Evolutionary conservation across 1,140 invertebrate genomes (phyloP).

Genomic region (Rhagoletis pomonella): DNA sequence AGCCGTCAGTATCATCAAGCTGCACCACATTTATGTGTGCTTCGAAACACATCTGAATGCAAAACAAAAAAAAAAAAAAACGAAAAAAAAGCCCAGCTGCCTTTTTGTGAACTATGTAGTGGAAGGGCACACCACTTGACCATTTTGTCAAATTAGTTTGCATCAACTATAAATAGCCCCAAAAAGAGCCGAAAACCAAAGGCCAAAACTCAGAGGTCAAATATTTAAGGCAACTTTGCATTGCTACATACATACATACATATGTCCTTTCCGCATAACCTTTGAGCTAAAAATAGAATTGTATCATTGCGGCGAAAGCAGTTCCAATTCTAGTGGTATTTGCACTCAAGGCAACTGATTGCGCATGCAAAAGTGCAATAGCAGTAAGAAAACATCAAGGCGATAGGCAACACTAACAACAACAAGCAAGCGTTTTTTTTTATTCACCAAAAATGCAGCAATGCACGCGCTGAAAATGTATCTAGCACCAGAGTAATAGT

Average conservation of each 20-base stretch:
- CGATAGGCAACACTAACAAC: no score
- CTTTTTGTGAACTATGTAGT: background rate
- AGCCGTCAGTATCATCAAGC: no score
- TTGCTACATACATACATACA: background rate
- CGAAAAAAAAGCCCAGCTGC: no score
- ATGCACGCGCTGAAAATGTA: background rate
- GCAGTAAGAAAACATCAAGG: background rate
- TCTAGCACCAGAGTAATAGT: background rate
- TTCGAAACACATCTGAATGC: no score
- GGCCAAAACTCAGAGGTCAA: background rate
- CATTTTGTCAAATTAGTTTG: no score
- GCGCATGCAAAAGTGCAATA: background rate
- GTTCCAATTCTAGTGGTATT: background rate
- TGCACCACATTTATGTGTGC: no score
- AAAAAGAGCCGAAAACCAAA: background rate
- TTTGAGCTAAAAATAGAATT: background rate
- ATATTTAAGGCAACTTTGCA: background rate
- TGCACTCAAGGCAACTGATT: conserved; percentile 34
- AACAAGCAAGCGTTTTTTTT: background rate
- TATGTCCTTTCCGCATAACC: background rate
- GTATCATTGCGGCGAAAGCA: background rate
- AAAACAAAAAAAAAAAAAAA: no score
- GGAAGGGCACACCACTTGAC: background rate
- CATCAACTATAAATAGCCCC: background rate
- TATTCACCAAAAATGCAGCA: background rate